Evolutionary conservation across 2,113 vertebrate species (phyloP).

Genomic region (Ptilorrhoa leucosticta): DNA sequence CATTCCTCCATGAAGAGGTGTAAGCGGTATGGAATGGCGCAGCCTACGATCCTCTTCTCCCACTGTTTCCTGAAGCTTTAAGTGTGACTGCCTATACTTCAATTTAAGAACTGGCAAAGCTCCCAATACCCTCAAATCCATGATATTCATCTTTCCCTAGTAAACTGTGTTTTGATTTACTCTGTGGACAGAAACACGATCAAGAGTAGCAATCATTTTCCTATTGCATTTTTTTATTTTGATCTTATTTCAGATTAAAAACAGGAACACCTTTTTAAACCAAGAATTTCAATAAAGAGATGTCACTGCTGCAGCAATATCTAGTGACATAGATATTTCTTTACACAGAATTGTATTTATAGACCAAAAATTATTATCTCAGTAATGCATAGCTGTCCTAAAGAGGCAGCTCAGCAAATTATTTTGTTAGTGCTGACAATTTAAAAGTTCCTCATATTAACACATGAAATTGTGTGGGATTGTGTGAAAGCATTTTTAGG

Average conservation of each 20-base stretch:
- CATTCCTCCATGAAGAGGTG: not conserved
- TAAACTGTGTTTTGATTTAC: not conserved
- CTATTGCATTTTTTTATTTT: not conserved
- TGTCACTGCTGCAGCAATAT: not conserved
- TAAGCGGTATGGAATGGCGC: not conserved
- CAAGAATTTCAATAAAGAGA: not conserved
- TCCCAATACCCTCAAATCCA: not conserved
- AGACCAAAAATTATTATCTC: not conserved
- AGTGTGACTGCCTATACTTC: not conserved
- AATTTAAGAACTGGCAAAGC: not conserved
- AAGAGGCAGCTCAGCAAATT: constrained; percentile 30
- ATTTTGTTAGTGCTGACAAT: constrained; percentile 11
- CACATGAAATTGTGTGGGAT: not conserved
- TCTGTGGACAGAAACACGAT: not conserved
- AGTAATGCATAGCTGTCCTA: not conserved
- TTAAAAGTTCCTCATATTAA: constrained; percentile 21
- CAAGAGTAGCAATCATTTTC: not conserved
- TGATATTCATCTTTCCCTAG: not conserved
- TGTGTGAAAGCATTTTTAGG: not conserved
- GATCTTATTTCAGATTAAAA: constrained; percentile 6
- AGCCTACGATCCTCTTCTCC: not conserved
- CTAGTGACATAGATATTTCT: not conserved
- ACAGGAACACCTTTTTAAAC: not conserved
- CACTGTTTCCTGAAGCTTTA: not conserved
- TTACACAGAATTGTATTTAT: not conserved